Evolutionary conservation across 1,140 invertebrate species (phyloP), one percentile per base, ranked within the genome.

Genomic region (Caenorhabditis brenneri): DNA sequence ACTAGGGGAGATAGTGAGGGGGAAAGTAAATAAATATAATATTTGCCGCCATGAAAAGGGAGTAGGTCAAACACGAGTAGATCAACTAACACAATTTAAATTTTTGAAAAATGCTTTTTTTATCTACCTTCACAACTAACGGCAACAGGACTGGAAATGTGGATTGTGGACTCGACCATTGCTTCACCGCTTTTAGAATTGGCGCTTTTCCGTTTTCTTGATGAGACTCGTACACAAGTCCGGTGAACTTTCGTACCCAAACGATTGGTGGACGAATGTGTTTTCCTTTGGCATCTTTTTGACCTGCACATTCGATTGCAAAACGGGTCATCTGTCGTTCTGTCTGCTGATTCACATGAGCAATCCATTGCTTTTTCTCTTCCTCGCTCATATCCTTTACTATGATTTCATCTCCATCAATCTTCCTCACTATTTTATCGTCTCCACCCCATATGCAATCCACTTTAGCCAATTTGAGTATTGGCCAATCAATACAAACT

Each of bases 401-500:
- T 19, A 80, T 80, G n/a, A 55, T 53, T 3, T 80, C 79, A 33
- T 80, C 79, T 16, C 51, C 51, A 6, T 16, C 33, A 1, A 5
- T 29, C 16, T 80, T 80, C n/a, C 79, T 5, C 7, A 55, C 51
- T 19, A 55, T 80, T 51, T 39, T 53, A 31, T 36, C 31, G 4
- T 55, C 79, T 51, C 78, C 78, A 22, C 46, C 79, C 51, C 79
- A 80, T 55, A 80, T 80, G 12, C 27, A 80, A 22, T 80, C 51
- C 16, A 58, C 33, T 42, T 55, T 53, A 1, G 51, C 53, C 31
- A 96, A 95, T 39, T 93, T 92, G 29, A 98, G 92, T 92, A 96
- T 95, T 6, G 97, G 96, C 96, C 96, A 98, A 5, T 93, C 93
- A 0, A 96, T 94, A 92, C 93, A 95, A 0, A 97, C 93, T 29